These are phyloP conservation scores for Limnephilus marmoratus DNA, from an alignment of 2,888 invertebrate genomes.

Conservation along the genomic window DNA sequence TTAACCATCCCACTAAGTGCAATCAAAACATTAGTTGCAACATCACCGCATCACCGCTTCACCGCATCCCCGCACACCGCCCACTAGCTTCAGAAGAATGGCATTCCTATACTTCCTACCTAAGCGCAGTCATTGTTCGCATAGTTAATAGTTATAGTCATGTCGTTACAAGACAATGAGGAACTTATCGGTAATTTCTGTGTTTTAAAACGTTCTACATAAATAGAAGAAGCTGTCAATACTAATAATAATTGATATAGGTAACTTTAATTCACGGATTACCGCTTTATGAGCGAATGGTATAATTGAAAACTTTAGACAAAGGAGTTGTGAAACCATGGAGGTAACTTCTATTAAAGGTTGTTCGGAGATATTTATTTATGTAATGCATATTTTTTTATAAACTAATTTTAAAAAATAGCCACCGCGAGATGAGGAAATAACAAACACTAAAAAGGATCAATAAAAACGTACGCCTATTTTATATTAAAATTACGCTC, in stretches of 20 bases:
- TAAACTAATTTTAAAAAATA: background rate
- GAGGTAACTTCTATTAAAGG: background rate
- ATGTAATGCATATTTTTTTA: no score
- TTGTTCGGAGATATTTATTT: background rate
- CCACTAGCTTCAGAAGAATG: background rate
- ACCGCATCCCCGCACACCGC: background rate
- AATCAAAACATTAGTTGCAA: conserved; percentile 26
- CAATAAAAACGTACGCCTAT: no score
- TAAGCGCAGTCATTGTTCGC: background rate
- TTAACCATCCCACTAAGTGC: background rate
- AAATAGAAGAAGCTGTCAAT: background rate
- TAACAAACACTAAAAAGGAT: no score
- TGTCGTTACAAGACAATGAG: conserved; percentile 3
- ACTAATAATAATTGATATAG: background rate
- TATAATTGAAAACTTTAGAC: background rate
- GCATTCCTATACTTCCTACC: background rate
- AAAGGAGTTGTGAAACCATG: background rate
- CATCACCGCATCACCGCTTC: background rate
- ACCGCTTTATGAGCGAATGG: background rate
- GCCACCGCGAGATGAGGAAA: background rate
- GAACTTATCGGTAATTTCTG: background rate
- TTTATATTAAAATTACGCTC: no score
- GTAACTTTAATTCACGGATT: background rate
- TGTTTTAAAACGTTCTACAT: conserved; percentile 1
- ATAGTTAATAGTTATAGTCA: background rate